These are phyloP conservation scores for Podabrus alpinus DNA, from an alignment of 2,888 invertebrate species.

Conservation along the genomic window DNA sequence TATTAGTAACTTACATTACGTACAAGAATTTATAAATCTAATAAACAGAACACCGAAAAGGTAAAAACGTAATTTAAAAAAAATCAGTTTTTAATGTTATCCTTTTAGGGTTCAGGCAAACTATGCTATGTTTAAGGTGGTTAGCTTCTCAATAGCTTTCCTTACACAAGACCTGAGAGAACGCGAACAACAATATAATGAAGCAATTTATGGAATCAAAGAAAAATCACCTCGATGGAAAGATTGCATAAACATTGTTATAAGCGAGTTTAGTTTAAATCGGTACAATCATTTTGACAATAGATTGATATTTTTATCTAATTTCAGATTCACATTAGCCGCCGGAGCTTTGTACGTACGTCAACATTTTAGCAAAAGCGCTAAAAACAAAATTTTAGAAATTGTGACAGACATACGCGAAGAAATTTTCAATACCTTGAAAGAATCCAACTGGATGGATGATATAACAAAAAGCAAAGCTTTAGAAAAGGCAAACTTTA, in stretches of 20 bases:
- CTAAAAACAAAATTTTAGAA: conserved; percentile 80
- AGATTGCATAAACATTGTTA: conserved; percentile 82
- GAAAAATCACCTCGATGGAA: conserved; percentile 84
- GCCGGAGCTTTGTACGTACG: conserved; percentile 81
- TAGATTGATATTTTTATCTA: not conserved
- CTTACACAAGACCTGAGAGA: conserved; percentile 77
- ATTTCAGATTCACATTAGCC: conserved; percentile 64
- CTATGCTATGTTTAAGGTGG: conserved; percentile 91
- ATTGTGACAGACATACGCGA: conserved; percentile 84
- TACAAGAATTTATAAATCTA: conserved; percentile 69
- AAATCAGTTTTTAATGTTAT: not conserved
- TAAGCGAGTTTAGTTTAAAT: conserved; percentile 42
- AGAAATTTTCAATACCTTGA: conserved; percentile 80
- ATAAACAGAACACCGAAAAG: conserved; percentile 61
- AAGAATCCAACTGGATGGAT: conserved; percentile 92
- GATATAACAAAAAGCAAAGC: conserved; percentile 45
- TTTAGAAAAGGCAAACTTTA: conserved; percentile 2
- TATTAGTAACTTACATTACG: conserved; percentile 82
- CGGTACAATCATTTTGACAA: not conserved
- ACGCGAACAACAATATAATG: conserved; percentile 78
- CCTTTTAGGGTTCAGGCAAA: conserved; percentile 73
- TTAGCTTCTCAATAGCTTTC: conserved; percentile 79
- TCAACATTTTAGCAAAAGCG: conserved; percentile 80
- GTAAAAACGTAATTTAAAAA: conserved; percentile 32
- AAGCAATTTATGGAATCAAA: conserved; percentile 79